Percentiles rank a stretch among this genome's conserved stretches.
These are phyloP conservation scores for Dolichopus griseipennis DNA, from an alignment of 2,888 invertebrate species.

Conservation along the genomic window DNA sequence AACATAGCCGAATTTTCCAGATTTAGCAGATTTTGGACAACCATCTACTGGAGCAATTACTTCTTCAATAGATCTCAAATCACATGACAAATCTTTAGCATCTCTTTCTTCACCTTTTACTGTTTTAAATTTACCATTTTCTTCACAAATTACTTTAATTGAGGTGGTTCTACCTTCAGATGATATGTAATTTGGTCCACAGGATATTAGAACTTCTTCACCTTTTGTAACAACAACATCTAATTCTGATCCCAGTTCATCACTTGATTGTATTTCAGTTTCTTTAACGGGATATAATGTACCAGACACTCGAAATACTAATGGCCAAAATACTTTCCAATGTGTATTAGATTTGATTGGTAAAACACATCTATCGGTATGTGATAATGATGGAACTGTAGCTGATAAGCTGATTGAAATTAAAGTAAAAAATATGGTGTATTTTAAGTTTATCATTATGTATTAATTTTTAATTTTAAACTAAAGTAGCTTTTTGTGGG, in stretches of 20 bases:
- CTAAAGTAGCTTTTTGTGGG: neutral
- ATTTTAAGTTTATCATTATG: neutral
- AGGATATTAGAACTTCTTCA: constrained; percentile 24
- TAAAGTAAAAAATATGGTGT: neutral
- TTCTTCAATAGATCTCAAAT: constrained; percentile 30
- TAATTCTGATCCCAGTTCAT: neutral
- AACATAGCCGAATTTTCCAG: constrained; percentile 28
- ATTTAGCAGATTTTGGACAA: constrained; percentile 25
- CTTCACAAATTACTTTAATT: constrained; percentile 21
- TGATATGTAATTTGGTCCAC: constrained; percentile 26
- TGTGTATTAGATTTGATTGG: constrained; percentile 22
- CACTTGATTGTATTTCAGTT: neutral
- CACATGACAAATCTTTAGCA: constrained; percentile 26
- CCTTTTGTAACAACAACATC: neutral
- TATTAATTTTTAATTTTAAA: neutral
- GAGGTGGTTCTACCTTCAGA: constrained; percentile 20
- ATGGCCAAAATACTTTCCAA: constrained; percentile 25
- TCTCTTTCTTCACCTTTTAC: constrained; percentile 14
- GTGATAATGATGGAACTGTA: neutral
- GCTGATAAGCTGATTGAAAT: neutral
- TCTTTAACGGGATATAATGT: constrained; percentile 19
- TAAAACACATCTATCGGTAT: constrained; percentile 17
- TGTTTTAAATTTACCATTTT: constrained; percentile 20
- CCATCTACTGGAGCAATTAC: constrained; percentile 25
- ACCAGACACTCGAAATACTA: constrained; percentile 23